phyloP scores from a whole-genome alignment of 2,888 invertebrate species.

The Acanthopleura granulata region DNA sequence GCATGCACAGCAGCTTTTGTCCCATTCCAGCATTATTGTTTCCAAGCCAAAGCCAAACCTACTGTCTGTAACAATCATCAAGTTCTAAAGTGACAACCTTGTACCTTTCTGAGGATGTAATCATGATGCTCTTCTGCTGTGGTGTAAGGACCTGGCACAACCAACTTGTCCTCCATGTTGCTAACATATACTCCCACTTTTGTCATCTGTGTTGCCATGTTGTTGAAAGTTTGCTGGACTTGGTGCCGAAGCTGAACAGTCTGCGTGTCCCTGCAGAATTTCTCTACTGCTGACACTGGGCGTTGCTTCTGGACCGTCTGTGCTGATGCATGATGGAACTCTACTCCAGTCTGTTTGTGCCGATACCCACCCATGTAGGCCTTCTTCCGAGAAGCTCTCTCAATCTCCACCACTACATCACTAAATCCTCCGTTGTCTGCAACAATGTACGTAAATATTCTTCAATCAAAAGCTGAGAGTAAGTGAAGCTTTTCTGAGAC shows the following conservation, averaged over 20 bases:
- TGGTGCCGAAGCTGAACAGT: slow-evolving; percentile 62
- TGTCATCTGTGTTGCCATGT: slow-evolving; percentile 70
- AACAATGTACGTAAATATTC: slow-evolving; percentile 10
- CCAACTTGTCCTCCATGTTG: slow-evolving; percentile 63
- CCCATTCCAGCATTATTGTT: too few species aligned
- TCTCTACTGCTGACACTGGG: slow-evolving; percentile 49
- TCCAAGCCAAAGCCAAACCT: too few species aligned
- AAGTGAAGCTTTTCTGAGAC: too few species aligned
- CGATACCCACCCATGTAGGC: slow-evolving; percentile 87
- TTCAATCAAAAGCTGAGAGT: too few species aligned
- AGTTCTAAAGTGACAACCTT: slow-evolving; percentile 9
- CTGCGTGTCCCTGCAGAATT: slow-evolving; percentile 68
- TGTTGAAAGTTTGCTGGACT: slow-evolving; percentile 66
- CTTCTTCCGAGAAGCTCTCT: slow-evolving; percentile 72
- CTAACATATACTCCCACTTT: slow-evolving; percentile 67
- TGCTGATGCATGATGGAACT: slow-evolving; percentile 85
- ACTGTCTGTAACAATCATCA: not conserved
- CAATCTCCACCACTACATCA: slow-evolving; percentile 69
- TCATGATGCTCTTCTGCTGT: slow-evolving; percentile 65
- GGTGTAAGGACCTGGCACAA: slow-evolving; percentile 64
- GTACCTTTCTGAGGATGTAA: slow-evolving; percentile 56
- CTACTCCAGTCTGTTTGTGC: slow-evolving; percentile 78
- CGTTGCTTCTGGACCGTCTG: slow-evolving; percentile 77
- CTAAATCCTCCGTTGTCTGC: slow-evolving; percentile 55
- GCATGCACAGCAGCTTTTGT: too few species aligned